Percentiles rank a stretch among this genome's conserved stretches.
These are phyloP conservation scores for Peromyscus aztecus DNA, from an alignment of 2,797 vertebrate species.

Conservation along the genomic window DNA sequence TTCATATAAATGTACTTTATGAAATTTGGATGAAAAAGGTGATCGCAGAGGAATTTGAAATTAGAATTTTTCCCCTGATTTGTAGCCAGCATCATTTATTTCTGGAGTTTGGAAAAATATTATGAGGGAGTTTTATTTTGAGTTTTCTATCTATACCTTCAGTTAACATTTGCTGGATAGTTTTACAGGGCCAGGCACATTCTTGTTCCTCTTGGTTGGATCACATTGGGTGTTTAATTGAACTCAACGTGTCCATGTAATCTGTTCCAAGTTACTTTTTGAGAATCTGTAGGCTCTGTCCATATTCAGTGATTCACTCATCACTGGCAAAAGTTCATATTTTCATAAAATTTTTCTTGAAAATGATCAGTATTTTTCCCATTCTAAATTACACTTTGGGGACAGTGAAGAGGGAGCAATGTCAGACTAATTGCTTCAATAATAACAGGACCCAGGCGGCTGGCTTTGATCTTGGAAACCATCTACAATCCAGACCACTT, in stretches of 20 bases:
- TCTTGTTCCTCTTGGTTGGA: background rate
- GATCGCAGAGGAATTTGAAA: conserved; percentile 32
- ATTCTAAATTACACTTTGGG: conserved; percentile 76
- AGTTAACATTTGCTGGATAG: conserved; percentile 27
- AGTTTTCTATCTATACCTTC: background rate
- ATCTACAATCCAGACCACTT: conserved; percentile 80
- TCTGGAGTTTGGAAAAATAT: conserved; percentile 43
- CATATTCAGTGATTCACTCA: conserved; percentile 10
- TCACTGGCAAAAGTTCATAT: conserved; percentile 54
- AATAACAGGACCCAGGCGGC: conserved; percentile 70
- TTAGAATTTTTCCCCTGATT: conserved; percentile 22
- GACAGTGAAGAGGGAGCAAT: conserved; percentile 76
- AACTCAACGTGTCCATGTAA: background rate
- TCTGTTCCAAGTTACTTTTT: conserved; percentile 34
- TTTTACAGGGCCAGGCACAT: background rate
- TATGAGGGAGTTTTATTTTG: conserved; percentile 15
- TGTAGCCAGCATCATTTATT: background rate
- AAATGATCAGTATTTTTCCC: conserved; percentile 77
- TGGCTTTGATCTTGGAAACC: conserved; percentile 82
- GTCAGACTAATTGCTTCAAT: conserved; percentile 81
- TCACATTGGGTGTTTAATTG: background rate
- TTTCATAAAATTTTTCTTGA: conserved; percentile 74
- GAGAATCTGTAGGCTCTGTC: background rate
- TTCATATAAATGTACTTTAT: conserved; percentile 11
- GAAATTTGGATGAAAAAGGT: conserved; percentile 34